These are phyloP conservation scores for Archivesica marissinica DNA, from an alignment of 1,140 invertebrate genomes.

Conservation along the genomic window DNA sequence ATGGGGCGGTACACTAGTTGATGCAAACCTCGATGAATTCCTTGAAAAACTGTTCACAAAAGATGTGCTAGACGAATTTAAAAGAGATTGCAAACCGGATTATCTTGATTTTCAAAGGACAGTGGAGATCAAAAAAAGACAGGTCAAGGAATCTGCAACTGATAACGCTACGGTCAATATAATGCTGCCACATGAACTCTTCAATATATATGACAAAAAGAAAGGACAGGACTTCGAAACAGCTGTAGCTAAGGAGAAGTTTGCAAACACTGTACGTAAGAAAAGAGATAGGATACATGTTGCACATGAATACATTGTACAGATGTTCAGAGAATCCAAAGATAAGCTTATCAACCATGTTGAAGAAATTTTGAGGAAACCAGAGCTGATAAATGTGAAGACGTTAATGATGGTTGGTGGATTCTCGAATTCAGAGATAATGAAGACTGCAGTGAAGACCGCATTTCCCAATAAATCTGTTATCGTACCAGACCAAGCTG, in stretches of 20 bases:
- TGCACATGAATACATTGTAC: slow-evolving; percentile 5
- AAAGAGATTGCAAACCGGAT: slow-evolving; percentile 34
- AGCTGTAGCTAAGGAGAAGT: background rate
- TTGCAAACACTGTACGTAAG: slow-evolving; percentile 9
- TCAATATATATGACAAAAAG: slow-evolving; percentile 17
- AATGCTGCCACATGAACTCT: slow-evolving; percentile 30
- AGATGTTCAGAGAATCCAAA: slow-evolving; percentile 15
- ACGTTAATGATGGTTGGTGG: slow-evolving; percentile 51
- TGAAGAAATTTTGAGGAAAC: background rate
- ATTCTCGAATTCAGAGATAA: slow-evolving; percentile 39
- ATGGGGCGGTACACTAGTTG: slow-evolving; percentile 65
- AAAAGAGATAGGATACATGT: slow-evolving; percentile 48
- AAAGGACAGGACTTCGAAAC: slow-evolving; percentile 1
- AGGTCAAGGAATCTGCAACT: background rate
- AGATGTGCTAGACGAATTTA: slow-evolving; percentile 25
- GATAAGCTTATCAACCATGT: slow-evolving; percentile 2
- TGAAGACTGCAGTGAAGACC: background rate
- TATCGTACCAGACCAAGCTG: slow-evolving; percentile 32
- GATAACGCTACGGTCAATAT: slow-evolving; percentile 12
- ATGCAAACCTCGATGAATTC: slow-evolving; percentile 47
- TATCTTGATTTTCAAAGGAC: slow-evolving; percentile 43
- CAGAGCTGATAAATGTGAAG: background rate
- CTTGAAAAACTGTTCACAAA: slow-evolving; percentile 47
- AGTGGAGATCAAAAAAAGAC: slow-evolving; percentile 60
- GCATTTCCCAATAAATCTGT: slow-evolving; percentile 36